Evolutionary conservation across 2,888 invertebrate genomes (phyloP), one percentile per base, ranked within the genome.

Genomic region (Rotaria sp.): DNA sequence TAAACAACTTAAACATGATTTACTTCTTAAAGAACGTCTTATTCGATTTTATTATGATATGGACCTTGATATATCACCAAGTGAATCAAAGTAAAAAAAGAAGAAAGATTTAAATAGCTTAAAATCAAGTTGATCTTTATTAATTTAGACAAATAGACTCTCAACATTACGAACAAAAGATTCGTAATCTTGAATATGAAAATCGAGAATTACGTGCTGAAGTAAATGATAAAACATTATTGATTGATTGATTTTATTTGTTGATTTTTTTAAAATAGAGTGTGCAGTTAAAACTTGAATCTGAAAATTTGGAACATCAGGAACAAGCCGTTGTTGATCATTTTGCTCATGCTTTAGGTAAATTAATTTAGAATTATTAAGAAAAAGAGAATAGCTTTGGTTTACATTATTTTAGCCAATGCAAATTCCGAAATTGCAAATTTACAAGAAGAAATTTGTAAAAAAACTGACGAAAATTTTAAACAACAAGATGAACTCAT

Each of bases 1-100:
- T 80, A 41, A 80, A 80, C 80, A 80, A 45, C 15, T 80, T 10
- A 80, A 80, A 80, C 80, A 80, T 80, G 80, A 80, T 80, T 80
- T 80, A n/a, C 26, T 80, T 45, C 45, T 80, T 13, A 80, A 80
- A 45, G 80, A 80, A 24, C 80, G 80, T 45, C n/a, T 80, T 26
- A 45, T 80, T 26, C 45, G 80, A 45, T 80, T 80, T 24, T 80
- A 75, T 75, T 24, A 26, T 45, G 80, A 80, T 45, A 80, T 80
- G 80, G 45, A 80, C 13, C 45, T 45, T 4, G 80, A 80, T 41
- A 10, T 18, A 15, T n/a, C 45, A 41, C 45, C 80, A 3, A 26
- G 45, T 26, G 80, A 80, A 45, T 10, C 41, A n/a, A 80, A 45
- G 80, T 80, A 80, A 80, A 45, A 24, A 21, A 2, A 24, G 1